Evolutionary conservation across 2,797 vertebrate genomes (phyloP), one percentile per base, ranked within the genome.

Genomic region (Loriculus beryllinus): DNA sequence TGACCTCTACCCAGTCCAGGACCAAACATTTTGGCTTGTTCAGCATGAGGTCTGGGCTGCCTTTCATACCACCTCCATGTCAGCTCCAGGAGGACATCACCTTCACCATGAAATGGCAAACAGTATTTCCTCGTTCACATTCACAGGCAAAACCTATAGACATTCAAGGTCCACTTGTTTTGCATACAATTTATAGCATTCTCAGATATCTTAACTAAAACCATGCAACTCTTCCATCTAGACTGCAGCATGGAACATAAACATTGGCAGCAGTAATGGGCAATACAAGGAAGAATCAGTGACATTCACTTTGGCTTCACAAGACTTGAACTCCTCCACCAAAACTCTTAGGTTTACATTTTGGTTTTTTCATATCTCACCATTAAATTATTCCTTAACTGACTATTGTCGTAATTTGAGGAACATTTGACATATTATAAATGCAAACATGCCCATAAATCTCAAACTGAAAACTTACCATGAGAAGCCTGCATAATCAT

Each of bases 361-460:
- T 31, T 82, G 86, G 10, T 57, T 57, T 92, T 87, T 82, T 65
- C 39, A 0, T 68, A 69, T 88, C 83, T 82, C 74, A 21, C 56
- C 69, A 56, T 77, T 94, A 92, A 96, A 94, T 94, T 94, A 79
- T 88, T 74, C 82, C 80, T 94, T 87, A 91, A 94, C 74, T 51
- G 43, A 82, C 86, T 85, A 81, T 91, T 95, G 95, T 93, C 20
- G 0, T 3, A 4, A 93, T 90, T 68, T 83, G 90, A 94, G 65
- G 82, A 95, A 95, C 78, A 91, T 93, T 54, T 85, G 82, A 90
- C 91, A 8, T n/a, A 43, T 78, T 90, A 82, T 77, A 96, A 96
- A 93, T 92, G 91, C 94, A 96, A 96, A 88, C 86, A 43, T 39
- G 69, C 37, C 78, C 65, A 35, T 92, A 95, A 88, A 96, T 96